Evolutionary conservation across 2,113 vertebrate genomes (phyloP).

Genomic region (Marcusenius ussheri): DNA sequence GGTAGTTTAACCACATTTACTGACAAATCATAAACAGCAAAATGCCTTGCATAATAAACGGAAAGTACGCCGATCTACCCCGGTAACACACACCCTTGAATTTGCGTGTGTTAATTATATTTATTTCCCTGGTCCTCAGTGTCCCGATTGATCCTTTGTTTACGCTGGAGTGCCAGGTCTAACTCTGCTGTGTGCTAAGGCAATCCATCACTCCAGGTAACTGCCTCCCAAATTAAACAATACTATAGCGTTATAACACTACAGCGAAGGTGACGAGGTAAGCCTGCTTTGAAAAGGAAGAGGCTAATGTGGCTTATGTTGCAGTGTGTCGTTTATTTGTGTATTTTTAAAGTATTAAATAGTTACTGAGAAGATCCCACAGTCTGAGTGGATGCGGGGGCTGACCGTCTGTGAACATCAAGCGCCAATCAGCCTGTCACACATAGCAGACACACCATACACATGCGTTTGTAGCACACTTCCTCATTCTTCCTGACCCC

Average conservation of each 20-base stretch:
- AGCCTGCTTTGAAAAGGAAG: background rate
- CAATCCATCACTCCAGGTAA: background rate
- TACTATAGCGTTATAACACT: background rate
- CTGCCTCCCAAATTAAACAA: background rate
- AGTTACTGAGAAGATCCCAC: background rate
- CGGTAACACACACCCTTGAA: background rate
- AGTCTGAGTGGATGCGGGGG: background rate
- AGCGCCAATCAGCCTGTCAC: background rate
- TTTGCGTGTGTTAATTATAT: background rate
- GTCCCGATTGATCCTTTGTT: background rate
- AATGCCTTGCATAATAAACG: background rate
- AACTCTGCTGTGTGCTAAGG: background rate
- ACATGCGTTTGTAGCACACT: background rate
- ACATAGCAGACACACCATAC: background rate
- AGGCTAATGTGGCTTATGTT: background rate
- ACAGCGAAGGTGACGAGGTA: background rate
- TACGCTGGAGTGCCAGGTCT: background rate
- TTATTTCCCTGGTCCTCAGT: background rate
- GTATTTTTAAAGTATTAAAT: background rate
- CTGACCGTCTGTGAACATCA: background rate
- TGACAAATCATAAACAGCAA: background rate
- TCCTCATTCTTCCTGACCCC: background rate
- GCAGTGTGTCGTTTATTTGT: background rate
- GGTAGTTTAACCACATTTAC: background rate
- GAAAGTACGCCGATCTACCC: background rate